A percentile compares a stretch with the other conserved stretches of the same genome.
Evolutionary conservation across 2,888 invertebrate species (phyloP).

Genomic region (Campopleginae sp.): DNA sequence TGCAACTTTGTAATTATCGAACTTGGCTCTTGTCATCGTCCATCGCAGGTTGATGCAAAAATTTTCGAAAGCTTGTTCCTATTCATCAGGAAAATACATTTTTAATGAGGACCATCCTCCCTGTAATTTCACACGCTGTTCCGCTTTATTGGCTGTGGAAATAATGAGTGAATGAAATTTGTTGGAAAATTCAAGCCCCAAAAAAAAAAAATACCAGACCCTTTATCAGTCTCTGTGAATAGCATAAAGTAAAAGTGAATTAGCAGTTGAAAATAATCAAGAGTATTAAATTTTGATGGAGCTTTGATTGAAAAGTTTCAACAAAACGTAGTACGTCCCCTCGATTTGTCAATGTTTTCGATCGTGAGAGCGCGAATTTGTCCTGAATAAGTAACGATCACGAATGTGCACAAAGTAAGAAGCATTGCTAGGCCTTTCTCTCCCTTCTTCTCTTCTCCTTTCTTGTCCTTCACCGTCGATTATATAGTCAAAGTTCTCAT

Average conservation of each 20-base stretch:
- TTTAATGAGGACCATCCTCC: neutral
- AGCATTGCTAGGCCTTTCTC: neutral
- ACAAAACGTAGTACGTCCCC: neutral
- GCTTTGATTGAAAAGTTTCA: neutral
- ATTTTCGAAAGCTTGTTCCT: neutral
- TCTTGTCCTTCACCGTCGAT: conserved; percentile 62
- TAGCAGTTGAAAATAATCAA: neutral
- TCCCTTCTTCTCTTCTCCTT: neutral
- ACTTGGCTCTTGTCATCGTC: neutral
- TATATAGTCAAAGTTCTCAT: conserved; percentile 79
- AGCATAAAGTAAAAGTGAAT: neutral
- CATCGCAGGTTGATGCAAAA: neutral
- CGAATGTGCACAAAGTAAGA: neutral
- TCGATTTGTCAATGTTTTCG: neutral
- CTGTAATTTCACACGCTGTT: neutral
- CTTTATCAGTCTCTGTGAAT: neutral
- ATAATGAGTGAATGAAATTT: neutral
- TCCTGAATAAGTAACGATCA: neutral
- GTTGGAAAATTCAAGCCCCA: neutral
- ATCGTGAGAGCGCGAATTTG: neutral
- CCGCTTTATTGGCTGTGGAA: neutral
- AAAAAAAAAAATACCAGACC: neutral
- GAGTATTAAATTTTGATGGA: neutral
- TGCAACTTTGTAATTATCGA: neutral
- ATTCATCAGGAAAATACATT: neutral